Percentiles rank a stretch among this genome's conserved stretches.
phyloP scores from a whole-genome alignment of 1,140 invertebrate species.

The Yoshiicerus persimilis region DNA sequence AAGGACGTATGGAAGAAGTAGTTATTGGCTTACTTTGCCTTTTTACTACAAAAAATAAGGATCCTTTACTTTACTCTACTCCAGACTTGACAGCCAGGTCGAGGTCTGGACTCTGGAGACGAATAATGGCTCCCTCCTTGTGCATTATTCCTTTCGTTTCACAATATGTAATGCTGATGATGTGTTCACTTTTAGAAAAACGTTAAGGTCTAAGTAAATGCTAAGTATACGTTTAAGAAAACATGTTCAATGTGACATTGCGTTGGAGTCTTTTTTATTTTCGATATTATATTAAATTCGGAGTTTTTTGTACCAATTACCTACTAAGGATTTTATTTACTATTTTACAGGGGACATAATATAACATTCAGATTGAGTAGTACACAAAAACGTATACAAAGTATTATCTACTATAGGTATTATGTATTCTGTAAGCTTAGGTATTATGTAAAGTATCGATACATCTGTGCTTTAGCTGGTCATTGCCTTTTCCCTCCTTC shows the following conservation, averaged over 20 bases:
- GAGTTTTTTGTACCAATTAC: background rate
- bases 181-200: background rate
- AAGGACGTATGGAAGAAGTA: background rate
- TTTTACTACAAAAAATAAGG: background rate
- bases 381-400: background rate
- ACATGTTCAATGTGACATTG: background rate
- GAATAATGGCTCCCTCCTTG: background rate
- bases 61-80: background rate
- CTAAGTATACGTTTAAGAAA: background rate
- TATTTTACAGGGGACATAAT: no score
- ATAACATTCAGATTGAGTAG: no score
- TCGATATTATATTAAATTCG: no score
- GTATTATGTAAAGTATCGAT: background rate
- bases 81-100: background rate
- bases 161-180: background rate
- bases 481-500: background rate
- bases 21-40: background rate
- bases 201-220: background rate
- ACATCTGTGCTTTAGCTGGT: background rate
- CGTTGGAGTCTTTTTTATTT: background rate
- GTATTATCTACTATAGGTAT: background rate
- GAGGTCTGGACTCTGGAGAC: background rate
- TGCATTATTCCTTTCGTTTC: background rate
- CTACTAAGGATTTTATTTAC: background rate
- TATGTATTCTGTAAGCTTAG: background rate